Conservation (phyloP, 2,113 vertebrate species). For the Hassar affinis region DNA sequence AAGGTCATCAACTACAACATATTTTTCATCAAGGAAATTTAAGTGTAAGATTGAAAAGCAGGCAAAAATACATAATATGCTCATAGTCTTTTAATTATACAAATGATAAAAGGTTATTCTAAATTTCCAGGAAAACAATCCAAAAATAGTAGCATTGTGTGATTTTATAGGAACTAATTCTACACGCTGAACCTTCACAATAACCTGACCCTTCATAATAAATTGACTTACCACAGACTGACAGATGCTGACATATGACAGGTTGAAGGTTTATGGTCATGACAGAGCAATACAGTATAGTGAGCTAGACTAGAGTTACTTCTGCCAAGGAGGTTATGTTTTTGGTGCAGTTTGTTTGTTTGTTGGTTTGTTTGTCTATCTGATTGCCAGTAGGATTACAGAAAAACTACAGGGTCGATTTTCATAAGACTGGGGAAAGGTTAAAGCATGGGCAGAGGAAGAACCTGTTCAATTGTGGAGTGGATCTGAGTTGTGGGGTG, state of each 20-base stretch:
- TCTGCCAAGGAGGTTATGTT: too few relatives aligned
- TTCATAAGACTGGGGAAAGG: too few relatives aligned
- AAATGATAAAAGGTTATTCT: neutral
- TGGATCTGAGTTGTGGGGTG: too few relatives aligned
- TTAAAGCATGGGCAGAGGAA: too few relatives aligned
- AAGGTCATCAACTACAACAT: neutral
- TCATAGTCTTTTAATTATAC: neutral
- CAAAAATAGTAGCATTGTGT: neutral
- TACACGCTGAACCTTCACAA: neutral
- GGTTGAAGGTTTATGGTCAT: neutral
- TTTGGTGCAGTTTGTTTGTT: too few relatives aligned
- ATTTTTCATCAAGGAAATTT: neutral
- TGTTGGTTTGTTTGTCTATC: too few relatives aligned
- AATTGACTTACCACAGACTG: neutral
- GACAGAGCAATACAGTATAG: neutral
- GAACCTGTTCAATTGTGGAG: too few relatives aligned
- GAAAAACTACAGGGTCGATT: too few relatives aligned
- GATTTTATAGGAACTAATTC: neutral
- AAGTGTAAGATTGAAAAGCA: neutral
- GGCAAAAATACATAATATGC: neutral
- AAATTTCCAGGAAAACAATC: neutral
- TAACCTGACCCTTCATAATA: neutral
- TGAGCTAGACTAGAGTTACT: too few relatives aligned
- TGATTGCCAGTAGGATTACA: too few relatives aligned
- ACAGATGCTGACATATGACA: slow-evolving; percentile 2